Evolutionary conservation across 2,888 invertebrate genomes (phyloP), one percentile per base, ranked within the genome.

Genomic region (Eristalis pertinax): DNA sequence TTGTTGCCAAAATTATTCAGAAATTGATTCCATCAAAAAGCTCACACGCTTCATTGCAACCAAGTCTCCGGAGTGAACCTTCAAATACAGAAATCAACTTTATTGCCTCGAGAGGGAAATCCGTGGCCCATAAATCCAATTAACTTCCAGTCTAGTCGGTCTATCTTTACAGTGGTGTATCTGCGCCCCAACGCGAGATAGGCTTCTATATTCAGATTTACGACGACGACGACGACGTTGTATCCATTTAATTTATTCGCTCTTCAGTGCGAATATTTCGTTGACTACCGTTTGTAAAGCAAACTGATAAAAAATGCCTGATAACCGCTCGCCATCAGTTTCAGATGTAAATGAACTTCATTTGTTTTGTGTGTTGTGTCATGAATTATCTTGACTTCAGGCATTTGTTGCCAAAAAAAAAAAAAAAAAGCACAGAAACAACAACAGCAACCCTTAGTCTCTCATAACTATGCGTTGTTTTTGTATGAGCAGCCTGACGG

Each of bases 271-370:
- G 56, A 65, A 65, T 58, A 75, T 38, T 75, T 75, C 65, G 22
- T 35, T 4, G 38, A 35, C 56, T 56, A 24, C 56, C 60, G 58
- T 76, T 76, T 43, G 29, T 24, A n/a, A 35, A 24, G 41, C 26
- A 19, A 13, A 38, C 75, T 43, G 69, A 77, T 69, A 69, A 77
- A 77, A 69, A 19, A 63, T 63, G 8, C 13, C 35, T 50, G 77
- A 77, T 77, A 69, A 62, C 15, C 32, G 29, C 35, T 50, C 62
- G 69, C 69, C 62, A 63, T n/a, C 38, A 32, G n/a, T 11, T 32
- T 38, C 50, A 43, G 69, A 69, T 77, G 69, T 70, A 63, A 63
- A 77, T 63, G 69, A 69, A 77, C 63, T 69, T 70, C 35, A 35
- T 63, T 43, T 60, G 38, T 2, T n/a, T 38, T 38, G 38, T 13